These are phyloP conservation scores for Phoebastria nigripes DNA, from an alignment of 2,797 vertebrate genomes.

Conservation along the genomic window DNA sequence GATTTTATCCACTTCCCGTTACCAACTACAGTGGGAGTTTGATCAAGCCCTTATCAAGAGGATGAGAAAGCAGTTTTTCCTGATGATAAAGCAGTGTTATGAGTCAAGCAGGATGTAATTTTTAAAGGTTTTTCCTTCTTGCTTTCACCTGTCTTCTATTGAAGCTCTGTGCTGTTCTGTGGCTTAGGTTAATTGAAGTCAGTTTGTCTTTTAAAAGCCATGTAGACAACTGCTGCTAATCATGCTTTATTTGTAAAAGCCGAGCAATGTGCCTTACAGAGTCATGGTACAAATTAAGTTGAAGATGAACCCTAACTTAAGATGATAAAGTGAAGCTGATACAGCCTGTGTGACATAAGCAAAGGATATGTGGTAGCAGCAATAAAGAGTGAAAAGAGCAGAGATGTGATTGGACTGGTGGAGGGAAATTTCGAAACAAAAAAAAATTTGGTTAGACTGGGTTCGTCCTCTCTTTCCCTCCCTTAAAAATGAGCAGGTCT, in stretches of 20 bases:
- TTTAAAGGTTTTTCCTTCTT: not conserved
- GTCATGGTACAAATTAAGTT: not conserved
- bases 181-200: not conserved
- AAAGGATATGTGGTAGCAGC: not conserved
- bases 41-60: not conserved
- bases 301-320: rapidly evolving
- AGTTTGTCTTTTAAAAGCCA: not conserved
- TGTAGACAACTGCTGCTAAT: not conserved
- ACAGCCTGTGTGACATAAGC: not conserved
- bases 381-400: not conserved
- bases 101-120: not conserved
- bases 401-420: not conserved
- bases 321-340: not conserved
- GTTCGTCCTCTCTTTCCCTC: not conserved
- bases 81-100: not conserved
- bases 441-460: not conserved
- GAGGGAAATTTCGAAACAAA: not conserved
- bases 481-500: not conserved
- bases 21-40: not conserved
- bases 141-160: not conserved
- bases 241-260: not conserved
- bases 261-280: not conserved
- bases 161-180: not conserved
- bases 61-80: not conserved
- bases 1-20: not conserved